A percentile compares a stretch with the other conserved stretches of the same genome.
Conservation (phyloP, 2,888 invertebrate genomes). For the Mesorhabditis sp. region DNA sequence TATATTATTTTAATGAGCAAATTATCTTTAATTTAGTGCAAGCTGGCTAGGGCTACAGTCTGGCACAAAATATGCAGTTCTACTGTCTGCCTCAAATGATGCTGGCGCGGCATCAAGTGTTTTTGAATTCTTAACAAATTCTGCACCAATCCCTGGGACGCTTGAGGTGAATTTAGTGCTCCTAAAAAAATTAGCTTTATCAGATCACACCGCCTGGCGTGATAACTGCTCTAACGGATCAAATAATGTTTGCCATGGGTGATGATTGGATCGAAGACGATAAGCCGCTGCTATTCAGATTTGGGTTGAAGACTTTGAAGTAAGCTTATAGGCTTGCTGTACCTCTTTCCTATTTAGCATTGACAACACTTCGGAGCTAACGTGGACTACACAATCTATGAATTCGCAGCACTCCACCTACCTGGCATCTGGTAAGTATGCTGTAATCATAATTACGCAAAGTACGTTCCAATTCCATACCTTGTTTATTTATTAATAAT, state of each 20-base stretch:
- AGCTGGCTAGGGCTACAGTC: slow-evolving; percentile 18
- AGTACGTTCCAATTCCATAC: not conserved
- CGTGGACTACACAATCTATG: not conserved
- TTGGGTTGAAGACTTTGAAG: slow-evolving; percentile 15
- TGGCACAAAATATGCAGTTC: slow-evolving; percentile 20
- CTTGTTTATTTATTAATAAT: too few relatives aligned
- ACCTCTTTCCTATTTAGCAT: not conserved
- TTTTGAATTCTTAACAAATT: slow-evolving; percentile 18
- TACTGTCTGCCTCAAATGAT: slow-evolving; percentile 21
- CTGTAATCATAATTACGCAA: not conserved
- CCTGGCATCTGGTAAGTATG: not conserved
- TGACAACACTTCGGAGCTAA: not conserved
- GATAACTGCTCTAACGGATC: slow-evolving; percentile 17
- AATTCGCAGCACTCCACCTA: not conserved
- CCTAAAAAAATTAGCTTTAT: not conserved
- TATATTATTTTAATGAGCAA: too few relatives aligned
- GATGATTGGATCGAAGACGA: slow-evolving; percentile 30
- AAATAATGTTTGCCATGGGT: slow-evolving; percentile 24
- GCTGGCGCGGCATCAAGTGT: slow-evolving; percentile 21
- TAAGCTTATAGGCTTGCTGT: not conserved
- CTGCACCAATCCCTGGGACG: slow-evolving; percentile 20
- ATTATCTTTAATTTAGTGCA: not conserved
- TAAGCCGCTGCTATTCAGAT: slow-evolving; percentile 22
- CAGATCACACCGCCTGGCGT: slow-evolving; percentile 6
- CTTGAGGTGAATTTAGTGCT: not conserved